phyloP scores from a whole-genome alignment of 2,888 invertebrate species.

The Yponomeuta sedellus region DNA sequence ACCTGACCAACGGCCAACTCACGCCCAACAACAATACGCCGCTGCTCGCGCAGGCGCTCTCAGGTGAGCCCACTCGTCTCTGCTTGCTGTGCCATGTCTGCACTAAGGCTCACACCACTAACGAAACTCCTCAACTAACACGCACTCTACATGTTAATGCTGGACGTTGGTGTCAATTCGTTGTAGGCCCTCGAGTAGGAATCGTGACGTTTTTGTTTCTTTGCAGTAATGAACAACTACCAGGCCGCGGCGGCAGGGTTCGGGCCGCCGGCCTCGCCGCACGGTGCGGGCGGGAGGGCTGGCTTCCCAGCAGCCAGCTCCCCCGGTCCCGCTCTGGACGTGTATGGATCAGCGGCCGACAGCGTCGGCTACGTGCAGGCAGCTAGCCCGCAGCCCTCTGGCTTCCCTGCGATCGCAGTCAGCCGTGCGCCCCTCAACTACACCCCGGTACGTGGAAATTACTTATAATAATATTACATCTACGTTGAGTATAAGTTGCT shows the following conservation, averaged over 20 bases:
- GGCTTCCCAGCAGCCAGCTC: slow-evolving; percentile 95
- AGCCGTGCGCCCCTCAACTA: slow-evolving; percentile 95
- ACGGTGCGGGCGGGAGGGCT: slow-evolving; percentile 82
- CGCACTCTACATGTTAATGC: neutral
- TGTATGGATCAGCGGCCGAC: slow-evolving; percentile 93
- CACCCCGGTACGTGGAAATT: slow-evolving; percentile 86
- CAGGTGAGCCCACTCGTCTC: slow-evolving; percentile 81
- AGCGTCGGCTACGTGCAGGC: slow-evolving; percentile 97
- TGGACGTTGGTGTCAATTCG: slow-evolving; percentile 16
- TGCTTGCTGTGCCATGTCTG: slow-evolving; percentile 8
- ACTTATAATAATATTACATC: neutral
- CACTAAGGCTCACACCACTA: neutral
- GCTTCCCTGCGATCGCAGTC: slow-evolving; percentile 95
- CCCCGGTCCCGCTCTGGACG: slow-evolving; percentile 93
- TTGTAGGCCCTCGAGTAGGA: slow-evolving; percentile 1
- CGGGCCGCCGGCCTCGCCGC: slow-evolving; percentile 90
- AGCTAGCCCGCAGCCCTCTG: slow-evolving; percentile 97
- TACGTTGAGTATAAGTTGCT: neutral
- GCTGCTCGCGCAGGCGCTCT: slow-evolving; percentile 95
- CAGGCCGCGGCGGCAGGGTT: slow-evolving; percentile 89
- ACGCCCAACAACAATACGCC: slow-evolving; percentile 97
- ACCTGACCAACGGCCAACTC: slow-evolving; percentile 96
- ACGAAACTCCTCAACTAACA: slow-evolving; percentile 8
- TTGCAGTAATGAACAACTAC: slow-evolving; percentile 96
- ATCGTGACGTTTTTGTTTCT: slow-evolving; percentile 21